Evolutionary conservation across 2,888 invertebrate species (phyloP), one percentile per base, ranked within the genome.

Genomic region (Amphiduros pacificus): DNA sequence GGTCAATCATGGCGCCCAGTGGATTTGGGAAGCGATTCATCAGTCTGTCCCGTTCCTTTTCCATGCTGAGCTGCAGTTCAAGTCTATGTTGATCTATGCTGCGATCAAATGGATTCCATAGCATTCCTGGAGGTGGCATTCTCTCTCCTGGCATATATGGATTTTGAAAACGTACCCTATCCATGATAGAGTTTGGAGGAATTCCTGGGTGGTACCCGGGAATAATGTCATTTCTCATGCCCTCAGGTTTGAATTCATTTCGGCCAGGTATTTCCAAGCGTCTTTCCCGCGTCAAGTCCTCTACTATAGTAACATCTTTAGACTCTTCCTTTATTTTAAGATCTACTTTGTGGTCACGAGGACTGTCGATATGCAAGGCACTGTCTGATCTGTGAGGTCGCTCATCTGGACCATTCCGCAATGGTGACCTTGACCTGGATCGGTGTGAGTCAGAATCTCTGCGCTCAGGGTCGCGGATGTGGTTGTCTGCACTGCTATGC

Each of bases 301-400:
- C 27, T 17, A n/a, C 17, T 29, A 20, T 20, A 20, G 31, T 22
- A 48, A 6, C 36, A 32, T 63, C 63, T 27, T 63, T 63, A 17
- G 22, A 28, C 48, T 63, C 63, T 49, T 60, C 52, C 32, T 63
- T 63, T n/a, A n/a, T n/a, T n/a, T n/a, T n/a, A n/a, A n/a, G n/a
- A n/a, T n/a, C n/a, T n/a, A n/a, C n/a, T n/a, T n/a, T n/a, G n/a
- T n/a, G n/a, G 6, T 44, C 22, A 17, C 22, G 44, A 44, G 44
- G n/a, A 28, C n/a, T 29, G 41, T n/a, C 17, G 9, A 29, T 32
- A 20, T 32, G 22, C 58, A 93, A 93, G 56, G 90, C 87, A 70
- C 88, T 89, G 81, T 93, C 93, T 93, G 93, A 93, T 70, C 87
- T 80, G 83, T 91, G 93, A 0, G 93, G 61, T 24, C 61, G 24